Base-by-base conservation (phyloP, 2,797 vertebrate genomes). In the Taeniopygia guttata region DNA sequence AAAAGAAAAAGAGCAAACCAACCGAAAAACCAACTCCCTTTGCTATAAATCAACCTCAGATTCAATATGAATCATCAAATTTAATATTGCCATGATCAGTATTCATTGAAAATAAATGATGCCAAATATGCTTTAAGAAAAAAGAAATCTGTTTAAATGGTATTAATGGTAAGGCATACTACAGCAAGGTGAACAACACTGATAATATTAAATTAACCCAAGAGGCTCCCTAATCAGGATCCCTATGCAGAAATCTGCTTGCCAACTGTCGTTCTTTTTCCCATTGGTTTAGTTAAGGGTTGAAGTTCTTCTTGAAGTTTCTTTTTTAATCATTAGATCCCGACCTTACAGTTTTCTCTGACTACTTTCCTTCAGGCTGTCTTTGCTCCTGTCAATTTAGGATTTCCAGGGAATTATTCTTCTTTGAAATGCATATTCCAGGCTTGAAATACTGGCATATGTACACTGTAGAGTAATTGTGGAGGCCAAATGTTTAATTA, bases 401-500 rank as follows among this genome's bases (percentile, higher is more conserved):
- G 98, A 98, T 98, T 98, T 99, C 98, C 97, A 98, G 98, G 98
- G 98, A 98, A 98, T 97, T 97, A 97, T 97, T 98, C 97, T 98
- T 98, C 99, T 99, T 99, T 99, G 99, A 99, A 99, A 99, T 99
- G 99, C 98, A 98, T 99, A 99, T 99, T 98, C 98, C 91, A 96
- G 96, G 97, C 98, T 98, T 98, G 98, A 97, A 98, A 98, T 98
- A 97, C 98, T 98, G 98, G 98, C 98, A 98, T 99, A 99, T 99
- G 98, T 98, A 98, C 98, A 98, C 98, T 98, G 98, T 98, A 98
- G 98, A 99, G 98, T 98, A 99, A 99, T 98, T 98, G 99, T 98
- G 98, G 98, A 98, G 99, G 99, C 98, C 98, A 99, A 99, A 99
- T 99, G 99, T 99, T 99, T 99, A 99, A 99, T 99, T 99, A 99